Conservation (phyloP, 2,888 invertebrate species). For the Anodontia alba region DNA sequence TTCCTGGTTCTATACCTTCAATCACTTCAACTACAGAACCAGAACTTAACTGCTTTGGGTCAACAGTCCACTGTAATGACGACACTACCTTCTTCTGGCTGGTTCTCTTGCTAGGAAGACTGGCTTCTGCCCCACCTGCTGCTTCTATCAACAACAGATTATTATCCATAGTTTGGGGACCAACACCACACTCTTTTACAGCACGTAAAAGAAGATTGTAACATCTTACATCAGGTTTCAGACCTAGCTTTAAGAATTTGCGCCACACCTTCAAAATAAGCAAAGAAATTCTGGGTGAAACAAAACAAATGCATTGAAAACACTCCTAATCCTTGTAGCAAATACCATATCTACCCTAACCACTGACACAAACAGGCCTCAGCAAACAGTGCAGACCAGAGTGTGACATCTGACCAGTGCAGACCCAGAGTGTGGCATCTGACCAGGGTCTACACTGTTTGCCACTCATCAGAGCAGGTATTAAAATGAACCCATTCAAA, state of each 20-base stretch:
- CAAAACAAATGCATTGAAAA: too few species aligned
- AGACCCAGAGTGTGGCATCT: too few species aligned
- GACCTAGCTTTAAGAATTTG: slow-evolving; percentile 89
- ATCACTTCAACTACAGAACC: not conserved
- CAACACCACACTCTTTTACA: slow-evolving; percentile 91
- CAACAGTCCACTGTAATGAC: not conserved
- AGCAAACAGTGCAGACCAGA: too few species aligned
- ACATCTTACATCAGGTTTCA: slow-evolving; percentile 90
- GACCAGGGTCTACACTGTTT: too few species aligned
- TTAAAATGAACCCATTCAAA: too few species aligned
- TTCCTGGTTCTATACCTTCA: not conserved
- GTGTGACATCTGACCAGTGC: too few species aligned
- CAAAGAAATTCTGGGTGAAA: too few species aligned
- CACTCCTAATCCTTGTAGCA: too few species aligned
- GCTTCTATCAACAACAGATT: slow-evolving; percentile 24
- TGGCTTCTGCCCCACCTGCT: not conserved
- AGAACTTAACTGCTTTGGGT: not conserved
- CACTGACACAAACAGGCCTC: too few species aligned
- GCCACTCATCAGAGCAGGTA: too few species aligned
- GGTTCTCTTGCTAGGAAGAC: not conserved
- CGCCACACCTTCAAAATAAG: slow-evolving; percentile 89
- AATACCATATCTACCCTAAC: too few species aligned
- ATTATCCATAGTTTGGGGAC: slow-evolving; percentile 85
- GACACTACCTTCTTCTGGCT: not conserved
- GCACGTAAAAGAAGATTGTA: slow-evolving; percentile 93